Base-by-base conservation (phyloP, 64 coral and sea anemone species). In the Montipora efflorescens region DNA sequence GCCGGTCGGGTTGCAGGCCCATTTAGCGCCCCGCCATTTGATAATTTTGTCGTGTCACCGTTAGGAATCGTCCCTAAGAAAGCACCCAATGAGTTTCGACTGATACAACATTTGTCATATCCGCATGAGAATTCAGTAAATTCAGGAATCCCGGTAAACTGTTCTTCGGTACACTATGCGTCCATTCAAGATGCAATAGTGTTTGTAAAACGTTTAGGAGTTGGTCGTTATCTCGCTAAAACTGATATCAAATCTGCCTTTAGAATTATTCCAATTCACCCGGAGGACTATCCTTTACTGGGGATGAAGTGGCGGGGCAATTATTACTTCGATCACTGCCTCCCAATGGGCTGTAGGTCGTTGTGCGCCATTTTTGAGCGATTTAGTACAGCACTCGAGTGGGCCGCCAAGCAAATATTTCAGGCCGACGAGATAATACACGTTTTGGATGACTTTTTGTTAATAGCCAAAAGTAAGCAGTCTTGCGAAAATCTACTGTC, bases 21-120 rank as follows among this genome's bases (percentile, higher is more conserved):
- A 4, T 94, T 94, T 76, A n/a, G 22, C 23, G n/a, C 59, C n/a
- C 92, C 92, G 11, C 91, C 91, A 43, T 88, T 94, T 46, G 53
- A 23, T 5, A 45, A 55, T 67, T 94, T 79, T 74, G 23, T n/a
- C 7, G 45, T 28, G 45, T 94, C 92, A 4, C 92, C 76, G 13
- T 53, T 94, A 66, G 92, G 92, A 15, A 23, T 94, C 9, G 68
- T 88, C 8, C 92, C 92, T 47, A 94, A 94, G 28, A 89, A 94
- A 50, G 55, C 36, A 22, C 67, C 67, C 16, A 79, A 79, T 21
- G 77, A 80, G 48, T 90, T 67, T 52, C 89, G 89, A 62, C 58
- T 90, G 13, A 90, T 90, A 49, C 76, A 90, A 77, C 59, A 47
- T 57, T 57, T 57, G 53, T 57, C 3, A 57, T 4, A 57, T 57